A percentile compares a stretch with the other conserved stretches of the same genome.
phyloP scores from a whole-genome alignment of 2,888 invertebrate species.

The Automeris io region DNA sequence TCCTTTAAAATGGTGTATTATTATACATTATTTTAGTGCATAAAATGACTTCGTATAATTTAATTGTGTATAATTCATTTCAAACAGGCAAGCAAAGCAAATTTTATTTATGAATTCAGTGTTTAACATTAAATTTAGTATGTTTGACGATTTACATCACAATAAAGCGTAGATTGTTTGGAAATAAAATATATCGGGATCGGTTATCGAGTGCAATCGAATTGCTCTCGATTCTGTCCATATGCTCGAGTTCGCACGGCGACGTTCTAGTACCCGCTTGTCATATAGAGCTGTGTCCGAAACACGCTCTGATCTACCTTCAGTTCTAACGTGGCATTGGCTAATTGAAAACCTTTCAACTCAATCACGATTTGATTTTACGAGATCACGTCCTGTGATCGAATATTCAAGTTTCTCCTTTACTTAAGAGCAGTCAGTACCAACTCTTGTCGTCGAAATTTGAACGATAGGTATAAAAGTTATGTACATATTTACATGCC shows the following conservation, averaged over 20 bases:
- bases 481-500: too few species aligned
- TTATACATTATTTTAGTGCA: too few species aligned
- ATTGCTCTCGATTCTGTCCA: conserved; percentile 41
- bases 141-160: too few species aligned
- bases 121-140: too few species aligned
- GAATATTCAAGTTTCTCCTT: not conserved
- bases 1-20: too few species aligned
- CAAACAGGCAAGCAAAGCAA: too few species aligned
- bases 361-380: conserved; percentile 9
- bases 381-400: not conserved
- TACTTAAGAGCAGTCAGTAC: not conserved
- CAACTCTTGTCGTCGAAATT: too few species aligned
- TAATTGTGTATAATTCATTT: too few species aligned
- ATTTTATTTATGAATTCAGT: too few species aligned
- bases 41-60: too few species aligned
- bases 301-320: conserved; percentile 39
- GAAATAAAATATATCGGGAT: conserved; percentile 47
- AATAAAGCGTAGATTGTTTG: conserved; percentile 3
- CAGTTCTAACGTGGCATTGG: conserved; percentile 35
- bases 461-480: too few species aligned
- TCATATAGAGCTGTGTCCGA: conserved; percentile 33
- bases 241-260: conserved; percentile 38
- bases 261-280: conserved; percentile 42
- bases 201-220: conserved; percentile 45
- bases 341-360: conserved; percentile 46